Evolutionary conservation across 2,797 vertebrate species (phyloP).

Genomic region (Echeneis naucrates): DNA sequence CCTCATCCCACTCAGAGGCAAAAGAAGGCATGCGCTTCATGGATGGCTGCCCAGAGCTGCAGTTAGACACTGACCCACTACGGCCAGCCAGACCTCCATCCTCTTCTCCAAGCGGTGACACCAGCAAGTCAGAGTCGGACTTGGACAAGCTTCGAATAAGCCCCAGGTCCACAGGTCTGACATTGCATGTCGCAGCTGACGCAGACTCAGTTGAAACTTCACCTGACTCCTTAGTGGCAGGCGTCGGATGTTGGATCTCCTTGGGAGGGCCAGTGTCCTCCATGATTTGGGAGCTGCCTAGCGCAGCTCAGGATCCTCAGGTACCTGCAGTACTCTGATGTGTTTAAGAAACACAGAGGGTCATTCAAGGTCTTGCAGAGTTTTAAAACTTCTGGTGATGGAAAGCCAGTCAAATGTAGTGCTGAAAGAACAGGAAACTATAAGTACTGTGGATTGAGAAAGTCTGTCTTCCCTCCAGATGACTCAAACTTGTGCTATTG

Average conservation of each 20-base stretch:
- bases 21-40: conserved; percentile 95
- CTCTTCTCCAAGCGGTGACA: conserved; percentile 90
- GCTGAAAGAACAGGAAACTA: conserved; percentile 39
- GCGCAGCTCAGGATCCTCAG: conserved; percentile 43
- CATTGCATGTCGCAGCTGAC: conserved; percentile 67
- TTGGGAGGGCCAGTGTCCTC: conserved; percentile 77
- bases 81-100: conserved; percentile 90
- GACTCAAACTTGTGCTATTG: conserved; percentile 69
- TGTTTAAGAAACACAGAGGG: conserved; percentile 34
- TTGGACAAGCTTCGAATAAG: conserved; percentile 94
- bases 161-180: conserved; percentile 89
- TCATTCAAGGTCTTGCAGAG: conserved; percentile 31
- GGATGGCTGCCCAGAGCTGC: conserved; percentile 89
- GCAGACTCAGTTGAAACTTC: conserved; percentile 51
- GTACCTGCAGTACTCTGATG: conserved; percentile 48
- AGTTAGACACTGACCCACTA: conserved; percentile 93
- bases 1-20: conserved; percentile 99
- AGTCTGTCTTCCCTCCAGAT: conserved; percentile 1
- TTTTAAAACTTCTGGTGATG: conserved; percentile 24
- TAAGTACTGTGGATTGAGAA: conserved; percentile 5
- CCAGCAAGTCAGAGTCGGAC: conserved; percentile 96
- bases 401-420: conserved; percentile 18
- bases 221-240: conserved; percentile 50
- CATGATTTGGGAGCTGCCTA: conserved; percentile 66
- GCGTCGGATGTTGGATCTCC: conserved; percentile 55